Evolutionary conservation across 2,113 vertebrate genomes (phyloP), one percentile per base, ranked within the genome.

Genomic region (Pogona vitticeps): DNA sequence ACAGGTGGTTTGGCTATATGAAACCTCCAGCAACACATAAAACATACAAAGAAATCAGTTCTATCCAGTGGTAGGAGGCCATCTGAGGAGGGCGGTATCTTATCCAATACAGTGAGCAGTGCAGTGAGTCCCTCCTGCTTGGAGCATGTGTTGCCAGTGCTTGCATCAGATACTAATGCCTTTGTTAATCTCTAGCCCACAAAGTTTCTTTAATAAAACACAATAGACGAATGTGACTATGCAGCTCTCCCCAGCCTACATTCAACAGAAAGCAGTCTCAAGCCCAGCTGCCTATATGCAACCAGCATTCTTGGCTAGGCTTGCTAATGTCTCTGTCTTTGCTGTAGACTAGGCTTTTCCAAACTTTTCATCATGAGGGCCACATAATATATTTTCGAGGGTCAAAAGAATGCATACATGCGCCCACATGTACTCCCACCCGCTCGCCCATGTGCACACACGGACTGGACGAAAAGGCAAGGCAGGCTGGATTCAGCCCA

Each of bases 21-120:
- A n/a, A 86, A 82, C 82, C 1, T 23, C 40, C 21, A 23, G 80
- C 80, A 89, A 85, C 3, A 75, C 31, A 80, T 91, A 85, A 20
- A 26, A 67, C 20, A 33, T 17, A 21, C 0, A 0, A 1, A 84
- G 59, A 65, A 88, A 42, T 67, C 52, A 20, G 21, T 83, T 42
- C 3, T 78, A n/a, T n/a, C n/a, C n/a, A n/a, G n/a, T n/a, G n/a
- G n/a, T n/a, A n/a, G n/a, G n/a, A n/a, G n/a, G n/a, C n/a, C n/a
- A n/a, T n/a, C n/a, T n/a, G n/a, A n/a, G n/a, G 88, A 10, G 46
- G 46, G 10, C 5, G 46, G 46, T 5, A 52, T 5, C 46, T 52
- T 52, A 52, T 52, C 46, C 46, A 52, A 10, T 52, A 52, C 46
- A 52, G 46, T 52, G 46, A 52, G 46, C 10, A 52, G 46, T 52